Percentiles rank a stretch among this genome's conserved stretches.
Conservation (phyloP, 2,113 vertebrate species). For the Todiramphus chloris region DNA sequence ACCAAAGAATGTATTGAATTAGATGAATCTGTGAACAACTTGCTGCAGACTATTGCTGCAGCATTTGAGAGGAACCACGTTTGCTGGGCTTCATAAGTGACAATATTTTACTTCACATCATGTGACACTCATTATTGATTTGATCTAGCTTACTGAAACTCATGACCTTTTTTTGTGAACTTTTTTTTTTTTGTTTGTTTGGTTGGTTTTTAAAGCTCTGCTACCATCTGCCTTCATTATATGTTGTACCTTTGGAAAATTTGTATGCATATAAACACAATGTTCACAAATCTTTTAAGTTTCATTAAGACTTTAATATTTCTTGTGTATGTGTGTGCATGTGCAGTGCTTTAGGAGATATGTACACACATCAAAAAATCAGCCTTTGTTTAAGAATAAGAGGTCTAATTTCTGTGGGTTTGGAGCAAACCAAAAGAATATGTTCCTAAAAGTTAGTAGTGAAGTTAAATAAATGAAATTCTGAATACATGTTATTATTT, state of each 20-base stretch:
- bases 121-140: not conserved
- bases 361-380: not conserved
- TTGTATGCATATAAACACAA: not conserved
- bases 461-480: not conserved
- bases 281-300: not conserved
- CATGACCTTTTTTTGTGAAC: not conserved
- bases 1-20: not conserved
- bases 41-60: not conserved
- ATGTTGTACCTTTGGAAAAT: not conserved
- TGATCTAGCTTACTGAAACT: not conserved
- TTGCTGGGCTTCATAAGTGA: not conserved
- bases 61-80: not conserved
- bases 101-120: not conserved
- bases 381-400: not conserved
- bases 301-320: not conserved
- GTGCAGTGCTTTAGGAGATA: not conserved
- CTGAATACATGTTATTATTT: not conserved
- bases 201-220: not conserved
- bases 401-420: not conserved
- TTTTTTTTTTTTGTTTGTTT: not conserved
- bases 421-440: not conserved
- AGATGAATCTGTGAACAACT: not conserved
- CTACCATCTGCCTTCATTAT: conserved; percentile 13
- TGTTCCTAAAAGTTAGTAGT: not conserved
- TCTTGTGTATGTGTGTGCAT: accelerated